These are phyloP conservation scores for Lasioglossum oenotherae DNA, from an alignment of 2,888 invertebrate genomes.

Conservation along the genomic window DNA sequence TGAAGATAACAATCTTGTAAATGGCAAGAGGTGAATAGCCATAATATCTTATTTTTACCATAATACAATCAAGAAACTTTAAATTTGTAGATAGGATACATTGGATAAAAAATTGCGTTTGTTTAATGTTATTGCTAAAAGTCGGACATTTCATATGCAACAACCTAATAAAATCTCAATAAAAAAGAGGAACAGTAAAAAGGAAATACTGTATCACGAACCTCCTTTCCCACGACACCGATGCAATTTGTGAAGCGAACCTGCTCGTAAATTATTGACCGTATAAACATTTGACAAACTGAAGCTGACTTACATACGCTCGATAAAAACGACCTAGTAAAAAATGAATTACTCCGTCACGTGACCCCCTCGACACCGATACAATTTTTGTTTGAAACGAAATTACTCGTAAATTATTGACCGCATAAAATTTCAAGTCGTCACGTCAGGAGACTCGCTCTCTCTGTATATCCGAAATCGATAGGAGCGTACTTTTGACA, in stretches of 20 bases:
- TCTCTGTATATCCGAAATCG: slow-evolving; percentile 62
- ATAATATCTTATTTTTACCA: too few species aligned
- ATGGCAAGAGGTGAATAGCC: too few species aligned
- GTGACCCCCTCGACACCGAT: neutral
- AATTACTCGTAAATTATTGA: slow-evolving; percentile 2
- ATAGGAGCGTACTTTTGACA: slow-evolving; percentile 65
- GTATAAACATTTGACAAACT: neutral
- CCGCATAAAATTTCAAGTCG: neutral
- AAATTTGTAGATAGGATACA: too few species aligned
- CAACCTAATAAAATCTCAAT: neutral
- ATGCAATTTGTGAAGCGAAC: neutral
- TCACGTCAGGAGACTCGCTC: neutral
- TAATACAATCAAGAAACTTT: too few species aligned
- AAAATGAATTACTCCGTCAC: neutral
- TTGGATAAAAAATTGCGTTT: too few species aligned
- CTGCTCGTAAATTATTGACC: neutral
- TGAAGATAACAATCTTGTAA: too few species aligned
- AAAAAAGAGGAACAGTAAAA: neutral
- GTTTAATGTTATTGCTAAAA: too few species aligned
- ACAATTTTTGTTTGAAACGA: neutral
- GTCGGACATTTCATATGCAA: too few species aligned
- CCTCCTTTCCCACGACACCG: neutral
- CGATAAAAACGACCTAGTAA: neutral
- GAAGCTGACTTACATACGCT: neutral
- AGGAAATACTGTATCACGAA: neutral